phyloP scores from a whole-genome alignment of 2,888 invertebrate genomes.

The Microctonus hyperodae region DNA sequence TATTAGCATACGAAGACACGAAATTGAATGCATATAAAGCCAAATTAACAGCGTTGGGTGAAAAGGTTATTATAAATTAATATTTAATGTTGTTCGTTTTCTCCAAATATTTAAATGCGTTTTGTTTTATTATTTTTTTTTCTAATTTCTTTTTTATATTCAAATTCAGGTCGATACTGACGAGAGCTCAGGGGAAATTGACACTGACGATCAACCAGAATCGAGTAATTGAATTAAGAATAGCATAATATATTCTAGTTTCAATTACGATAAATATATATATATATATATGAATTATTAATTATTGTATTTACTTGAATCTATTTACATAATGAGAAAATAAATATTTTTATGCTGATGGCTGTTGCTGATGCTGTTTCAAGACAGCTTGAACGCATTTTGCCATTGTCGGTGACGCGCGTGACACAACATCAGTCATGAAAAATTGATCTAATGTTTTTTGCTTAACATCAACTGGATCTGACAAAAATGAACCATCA shows the following conservation, averaged over 20 bases:
- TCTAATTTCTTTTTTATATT: background rate
- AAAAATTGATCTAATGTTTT: slow-evolving; percentile 84
- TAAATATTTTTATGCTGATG: slow-evolving; percentile 32
- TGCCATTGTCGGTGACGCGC: slow-evolving; percentile 98
- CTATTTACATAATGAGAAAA: slow-evolving; percentile 39
- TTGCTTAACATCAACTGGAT: slow-evolving; percentile 73
- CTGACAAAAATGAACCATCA: slow-evolving; percentile 44
- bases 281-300: background rate
- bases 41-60: slow-evolving; percentile 67
- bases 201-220: slow-evolving; percentile 54
- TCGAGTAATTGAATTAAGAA: slow-evolving; percentile 42
- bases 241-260: background rate
- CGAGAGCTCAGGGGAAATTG: slow-evolving; percentile 55
- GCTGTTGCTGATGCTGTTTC: slow-evolving; percentile 68
- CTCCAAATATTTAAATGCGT: background rate
- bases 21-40: slow-evolving; percentile 74
- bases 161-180: slow-evolving; percentile 52
- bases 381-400: slow-evolving; percentile 93
- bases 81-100: background rate
- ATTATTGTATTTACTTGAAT: slow-evolving; percentile 28
- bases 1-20: slow-evolving; percentile 86
- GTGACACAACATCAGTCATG: slow-evolving; percentile 96
- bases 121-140: background rate
- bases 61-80: slow-evolving; percentile 49
- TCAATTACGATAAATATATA: no score